Evolutionary conservation across 92 coral and sea anemone genomes (phyloP), one percentile per base, ranked within the genome.

Genomic region (Virgularia gustaviana): DNA sequence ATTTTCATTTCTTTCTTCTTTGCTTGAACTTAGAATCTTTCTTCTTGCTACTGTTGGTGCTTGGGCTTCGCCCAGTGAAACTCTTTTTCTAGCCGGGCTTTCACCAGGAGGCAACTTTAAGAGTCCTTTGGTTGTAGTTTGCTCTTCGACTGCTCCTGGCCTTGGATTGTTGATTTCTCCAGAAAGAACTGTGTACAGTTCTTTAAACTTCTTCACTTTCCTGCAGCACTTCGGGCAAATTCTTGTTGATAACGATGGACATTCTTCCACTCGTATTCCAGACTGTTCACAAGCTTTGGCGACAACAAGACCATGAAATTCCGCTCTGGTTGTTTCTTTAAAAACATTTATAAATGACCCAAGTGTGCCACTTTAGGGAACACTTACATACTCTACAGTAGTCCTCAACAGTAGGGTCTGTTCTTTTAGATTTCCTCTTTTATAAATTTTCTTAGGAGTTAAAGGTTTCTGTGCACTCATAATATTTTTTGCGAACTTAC

Each of bases 21-120:
- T 57, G 27, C 33, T 28, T 25, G 8, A 16, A 39, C 45, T 52
- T 32, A 3, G 51, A 55, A 31, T 36, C 49, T 55, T 72, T 38
- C 43, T 66, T 33, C 37, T 72, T 63, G 19, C 78, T 28, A 24
- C 41, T 38, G 13, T 45, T 45, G 53, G 65, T 45, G 77, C 62
- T 30, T 29, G 18, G 27, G 36, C 65, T 31, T 65, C 47, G 57
- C 72, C 33, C 20, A 39, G 66, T 72, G 78, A 72, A 56, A 49
- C 11, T 54, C 65, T 63, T 58, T 58, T 28, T 44, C 23, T 58
- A 22, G 65, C 37, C 1, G 2, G 38, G n/a, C n/a, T n/a, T n/a
- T n/a, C n/a, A n/a, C n/a, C n/a, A n/a, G n/a, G n/a, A n/a, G n/a
- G n/a, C n/a, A n/a, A n/a, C n/a, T n/a, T n/a, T n/a, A n/a, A n/a